phyloP scores from a whole-genome alignment of 2,888 invertebrate species.

The Silvanus unidentatus region DNA sequence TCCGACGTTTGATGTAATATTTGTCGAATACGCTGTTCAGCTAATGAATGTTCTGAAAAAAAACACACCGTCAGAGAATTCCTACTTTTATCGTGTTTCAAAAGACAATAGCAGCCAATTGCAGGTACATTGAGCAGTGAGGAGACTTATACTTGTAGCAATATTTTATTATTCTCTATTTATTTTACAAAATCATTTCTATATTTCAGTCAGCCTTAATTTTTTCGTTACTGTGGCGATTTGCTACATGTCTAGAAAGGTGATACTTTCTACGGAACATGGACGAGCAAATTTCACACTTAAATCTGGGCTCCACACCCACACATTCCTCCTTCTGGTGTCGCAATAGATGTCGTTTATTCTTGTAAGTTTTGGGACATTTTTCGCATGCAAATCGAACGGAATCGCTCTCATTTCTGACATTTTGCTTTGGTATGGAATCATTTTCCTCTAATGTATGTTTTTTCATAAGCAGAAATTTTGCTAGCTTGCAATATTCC shows the following conservation, averaged over 20 bases:
- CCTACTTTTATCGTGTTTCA: neutral
- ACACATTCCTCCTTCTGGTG: conserved; percentile 55
- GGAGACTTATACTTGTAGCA: no score
- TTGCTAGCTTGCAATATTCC: no score
- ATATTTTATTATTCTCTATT: no score
- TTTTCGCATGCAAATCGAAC: conserved; percentile 45
- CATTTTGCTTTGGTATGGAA: neutral
- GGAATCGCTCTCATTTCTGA: neutral
- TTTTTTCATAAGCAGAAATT: no score
- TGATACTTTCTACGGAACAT: conserved; percentile 43
- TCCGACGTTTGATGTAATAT: conserved; percentile 7
- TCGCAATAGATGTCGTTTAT: conserved; percentile 54
- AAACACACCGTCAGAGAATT: no score
- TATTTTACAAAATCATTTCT: no score
- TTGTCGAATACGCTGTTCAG: conserved; percentile 14
- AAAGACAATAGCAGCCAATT: no score
- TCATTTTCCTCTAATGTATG: no score
- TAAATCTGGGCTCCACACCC: conserved; percentile 52
- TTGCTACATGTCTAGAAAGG: conserved; percentile 28
- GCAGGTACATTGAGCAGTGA: no score
- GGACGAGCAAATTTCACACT: conserved; percentile 52
- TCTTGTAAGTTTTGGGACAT: conserved; percentile 54
- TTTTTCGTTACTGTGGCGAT: neutral
- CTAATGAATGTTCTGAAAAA: neutral
- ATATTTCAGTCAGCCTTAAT: no score